Conservation (phyloP, 2,113 vertebrate genomes). For the Prunella fulvescens region DNA sequence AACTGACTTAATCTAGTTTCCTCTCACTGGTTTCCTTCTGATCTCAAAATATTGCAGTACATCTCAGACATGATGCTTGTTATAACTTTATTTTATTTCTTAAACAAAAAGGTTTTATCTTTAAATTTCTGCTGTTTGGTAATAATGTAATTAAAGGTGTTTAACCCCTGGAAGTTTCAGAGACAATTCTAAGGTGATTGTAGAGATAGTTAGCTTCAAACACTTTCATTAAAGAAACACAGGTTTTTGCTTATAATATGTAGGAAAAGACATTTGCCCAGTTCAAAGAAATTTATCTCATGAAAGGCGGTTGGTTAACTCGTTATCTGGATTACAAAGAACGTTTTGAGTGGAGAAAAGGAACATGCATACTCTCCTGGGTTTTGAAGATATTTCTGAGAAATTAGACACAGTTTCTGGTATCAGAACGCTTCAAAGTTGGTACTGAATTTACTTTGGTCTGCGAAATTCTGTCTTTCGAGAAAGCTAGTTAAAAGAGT, state of each 20-base stretch:
- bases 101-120: neutral
- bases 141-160: neutral
- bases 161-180: neutral
- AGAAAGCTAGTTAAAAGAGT: neutral
- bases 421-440: neutral
- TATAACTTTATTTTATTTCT: neutral
- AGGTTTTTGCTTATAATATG: neutral
- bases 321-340: neutral
- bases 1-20: neutral
- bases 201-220: neutral
- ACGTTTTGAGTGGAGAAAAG: neutral
- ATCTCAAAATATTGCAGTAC: neutral
- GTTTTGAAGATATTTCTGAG: neutral
- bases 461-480: neutral
- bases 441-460: neutral
- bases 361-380: neutral
- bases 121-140: neutral
- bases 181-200: neutral
- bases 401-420: neutral
- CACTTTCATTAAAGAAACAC: neutral
- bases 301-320: constrained; percentile 12
- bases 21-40: neutral
- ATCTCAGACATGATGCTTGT: neutral
- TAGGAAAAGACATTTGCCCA: neutral
- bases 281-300: constrained; percentile 38